A percentile compares a stretch with the other conserved stretches of the same genome.
Evolutionary conservation across 2,113 vertebrate genomes (phyloP).

Genomic region (Calyptommatus sinebrachiatus): DNA sequence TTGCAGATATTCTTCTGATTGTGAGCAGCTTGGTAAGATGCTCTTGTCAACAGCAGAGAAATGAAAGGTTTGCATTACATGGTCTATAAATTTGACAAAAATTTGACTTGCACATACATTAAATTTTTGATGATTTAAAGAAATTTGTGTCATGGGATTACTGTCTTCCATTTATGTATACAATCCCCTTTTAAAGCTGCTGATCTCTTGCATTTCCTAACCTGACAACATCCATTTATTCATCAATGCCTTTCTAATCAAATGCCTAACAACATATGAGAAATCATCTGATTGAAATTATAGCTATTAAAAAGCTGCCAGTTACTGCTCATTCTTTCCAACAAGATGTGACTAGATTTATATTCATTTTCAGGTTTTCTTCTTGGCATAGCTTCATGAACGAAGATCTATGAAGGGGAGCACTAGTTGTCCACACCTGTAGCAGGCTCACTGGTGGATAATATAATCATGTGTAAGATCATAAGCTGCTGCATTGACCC

Average conservation of each 20-base stretch:
- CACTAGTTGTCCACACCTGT: too few species aligned
- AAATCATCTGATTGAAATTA: slow-evolving; percentile 67
- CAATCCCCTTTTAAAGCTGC: slow-evolving; percentile 39
- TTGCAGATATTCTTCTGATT: slow-evolving; percentile 51
- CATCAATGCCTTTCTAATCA: slow-evolving; percentile 46
- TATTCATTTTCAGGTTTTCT: too few species aligned
- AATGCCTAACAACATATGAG: slow-evolving; percentile 57
- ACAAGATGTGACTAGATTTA: slow-evolving; percentile 52
- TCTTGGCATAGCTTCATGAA: too few species aligned
- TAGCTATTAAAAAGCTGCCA: slow-evolving; percentile 64
- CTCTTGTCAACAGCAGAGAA: slow-evolving; percentile 55
- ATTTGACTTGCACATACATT: slow-evolving; percentile 37
- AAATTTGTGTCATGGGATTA: slow-evolving; percentile 47
- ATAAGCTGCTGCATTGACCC: too few species aligned
- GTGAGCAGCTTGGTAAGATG: slow-evolving; percentile 33
- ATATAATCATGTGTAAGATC: too few species aligned
- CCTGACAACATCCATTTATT: slow-evolving; percentile 54
- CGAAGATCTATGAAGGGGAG: too few species aligned
- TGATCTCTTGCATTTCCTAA: slow-evolving; percentile 37
- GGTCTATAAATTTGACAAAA: slow-evolving; percentile 50
- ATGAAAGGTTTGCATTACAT: slow-evolving; percentile 52
- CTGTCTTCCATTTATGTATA: slow-evolving; percentile 10
- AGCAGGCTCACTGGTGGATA: too few species aligned
- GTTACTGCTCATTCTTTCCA: slow-evolving; percentile 60
- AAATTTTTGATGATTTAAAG: slow-evolving; percentile 53